Base-by-base conservation (phyloP, 2,113 vertebrate species). In the Heptranchias perlo region DNA sequence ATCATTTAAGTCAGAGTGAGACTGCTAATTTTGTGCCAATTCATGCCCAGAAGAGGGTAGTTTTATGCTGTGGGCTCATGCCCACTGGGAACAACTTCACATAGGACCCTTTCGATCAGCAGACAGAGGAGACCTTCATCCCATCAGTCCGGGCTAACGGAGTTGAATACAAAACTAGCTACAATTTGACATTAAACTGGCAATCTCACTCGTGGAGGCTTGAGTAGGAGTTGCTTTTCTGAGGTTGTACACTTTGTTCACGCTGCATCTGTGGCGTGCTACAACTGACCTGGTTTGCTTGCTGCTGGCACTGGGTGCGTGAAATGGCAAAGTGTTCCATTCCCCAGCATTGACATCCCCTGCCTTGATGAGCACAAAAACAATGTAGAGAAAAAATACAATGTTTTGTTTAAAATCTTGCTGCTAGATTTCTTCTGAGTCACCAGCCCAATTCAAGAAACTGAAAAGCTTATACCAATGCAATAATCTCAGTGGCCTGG, bases 301-400 rank as follows among this genome's bases (percentile, higher is more conserved):
- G 4, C 49, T 28, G 76, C n/a, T 39, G 47, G 49, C 10, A 52
- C 54, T 58, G n/a, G 52, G 31, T 16, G 52, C 31, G 10, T 54
- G 87, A 91, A 91, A 91, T 61, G 58, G 35, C 89, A 93, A 64
- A 58, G 76, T 82, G 76, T 82, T 82, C 76, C 39, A 39, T 44
- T 82, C 76, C 76, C 11, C 76, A 82, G 5, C 89, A n/a, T 58
- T 21, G 5, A 93, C 58, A 62, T 39, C 58, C 21, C n/a, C 14
- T 62, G 7, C n/a, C 89, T 62, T 39, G 61, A 92, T 23, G 31
- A 93, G 4, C 87, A 92, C n/a, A 23, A 16, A 93, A 62, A 18
- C 44, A 39, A 21, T 16, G 16, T 39, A 47, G 78, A 47, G 78
- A 82, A 47, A 44, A 16, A 0, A 39, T 44, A 62, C 39, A 93